A percentile compares a stretch with the other conserved stretches of the same genome.
These are phyloP conservation scores for Simalia tracyae DNA, from an alignment of 2,797 vertebrate species.

Conservation along the genomic window DNA sequence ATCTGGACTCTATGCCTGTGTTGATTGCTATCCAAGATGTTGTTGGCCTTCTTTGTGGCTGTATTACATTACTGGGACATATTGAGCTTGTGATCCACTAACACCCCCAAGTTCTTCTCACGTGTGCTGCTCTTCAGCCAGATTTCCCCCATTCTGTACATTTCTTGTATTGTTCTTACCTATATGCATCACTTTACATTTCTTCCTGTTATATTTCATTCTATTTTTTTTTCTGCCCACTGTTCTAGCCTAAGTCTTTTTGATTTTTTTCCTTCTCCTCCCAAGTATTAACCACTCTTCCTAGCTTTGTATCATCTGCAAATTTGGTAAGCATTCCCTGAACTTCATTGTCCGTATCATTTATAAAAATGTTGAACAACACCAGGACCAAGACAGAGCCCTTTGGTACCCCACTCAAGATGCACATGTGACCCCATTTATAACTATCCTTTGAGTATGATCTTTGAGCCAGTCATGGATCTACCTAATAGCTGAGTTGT, in stretches of 20 bases:
- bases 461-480: background rate
- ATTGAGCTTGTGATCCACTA: background rate
- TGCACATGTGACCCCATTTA: background rate
- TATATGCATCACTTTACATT: background rate
- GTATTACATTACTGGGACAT: background rate
- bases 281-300: background rate
- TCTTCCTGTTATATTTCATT: background rate
- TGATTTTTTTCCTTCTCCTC: background rate
- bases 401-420: background rate
- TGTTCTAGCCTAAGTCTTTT: background rate
- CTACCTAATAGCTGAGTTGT: background rate
- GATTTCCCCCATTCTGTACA: background rate
- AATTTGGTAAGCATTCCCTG: background rate
- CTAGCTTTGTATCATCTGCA: background rate
- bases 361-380: background rate
- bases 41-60: background rate
- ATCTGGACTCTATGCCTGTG: background rate
- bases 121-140: background rate
- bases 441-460: background rate
- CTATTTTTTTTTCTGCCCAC: background rate
- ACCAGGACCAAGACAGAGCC: background rate
- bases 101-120: background rate
- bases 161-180: background rate
- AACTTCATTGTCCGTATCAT: background rate
- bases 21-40: background rate